These are phyloP conservation scores for Caenorhabditis briggsae DNA, from an alignment of 1,140 invertebrate genomes.

Conservation along the genomic window DNA sequence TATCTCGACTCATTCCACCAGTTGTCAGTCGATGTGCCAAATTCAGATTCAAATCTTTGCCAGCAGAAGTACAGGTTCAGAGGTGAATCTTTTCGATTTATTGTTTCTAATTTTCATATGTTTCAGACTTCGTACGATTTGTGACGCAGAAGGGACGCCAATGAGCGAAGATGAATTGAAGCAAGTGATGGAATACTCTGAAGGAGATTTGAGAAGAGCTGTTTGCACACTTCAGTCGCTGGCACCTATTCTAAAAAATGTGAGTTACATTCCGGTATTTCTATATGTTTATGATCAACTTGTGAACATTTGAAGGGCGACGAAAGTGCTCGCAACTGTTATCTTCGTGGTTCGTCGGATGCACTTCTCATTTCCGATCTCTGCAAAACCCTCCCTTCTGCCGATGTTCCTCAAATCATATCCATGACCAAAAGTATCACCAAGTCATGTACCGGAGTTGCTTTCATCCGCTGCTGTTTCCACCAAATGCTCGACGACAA, in stretches of 20 bases:
- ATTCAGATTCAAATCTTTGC: constrained; percentile 93
- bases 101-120: background rate
- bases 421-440: constrained; percentile 5
- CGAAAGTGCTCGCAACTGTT: constrained; percentile 6
- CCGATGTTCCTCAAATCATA: constrained; percentile 7
- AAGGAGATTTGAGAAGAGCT: constrained; percentile 34
- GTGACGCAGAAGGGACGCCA: constrained; percentile 30
- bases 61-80: constrained; percentile 75
- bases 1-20: constrained; percentile 95
- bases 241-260: constrained; percentile 16
- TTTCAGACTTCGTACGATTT: constrained; percentile 51
- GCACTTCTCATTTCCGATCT: background rate
- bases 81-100: constrained; percentile 63
- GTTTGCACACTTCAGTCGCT: constrained; percentile 25
- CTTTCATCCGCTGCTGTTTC: constrained; percentile 4
- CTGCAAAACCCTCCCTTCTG: background rate
- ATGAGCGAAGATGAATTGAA: constrained; percentile 4
- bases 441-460: constrained; percentile 10
- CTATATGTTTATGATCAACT: background rate
- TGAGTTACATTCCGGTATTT: background rate
- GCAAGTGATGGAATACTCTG: constrained; percentile 37
- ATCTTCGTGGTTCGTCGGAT: constrained; percentile 8
- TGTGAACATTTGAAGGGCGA: background rate
- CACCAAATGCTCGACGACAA: background rate
- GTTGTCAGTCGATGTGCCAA: constrained; percentile 97